Conservation (phyloP, 2,888 invertebrate species). For the Chelonus formosanus region DNA sequence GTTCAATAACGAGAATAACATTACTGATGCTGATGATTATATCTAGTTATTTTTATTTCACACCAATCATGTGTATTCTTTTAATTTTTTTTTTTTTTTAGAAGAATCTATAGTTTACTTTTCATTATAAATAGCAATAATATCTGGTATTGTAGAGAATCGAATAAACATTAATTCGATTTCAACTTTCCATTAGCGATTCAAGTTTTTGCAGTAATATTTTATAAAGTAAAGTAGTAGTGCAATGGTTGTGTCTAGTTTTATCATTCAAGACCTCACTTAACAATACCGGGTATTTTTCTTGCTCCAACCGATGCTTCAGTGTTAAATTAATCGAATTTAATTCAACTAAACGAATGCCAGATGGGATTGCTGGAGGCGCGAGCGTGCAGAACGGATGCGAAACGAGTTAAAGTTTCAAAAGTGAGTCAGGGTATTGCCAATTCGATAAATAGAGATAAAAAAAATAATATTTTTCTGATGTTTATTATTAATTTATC, state of each 20-base stretch:
- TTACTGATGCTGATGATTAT: too few relatives aligned
- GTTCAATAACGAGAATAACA: too few relatives aligned
- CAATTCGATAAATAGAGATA: slow-evolving; percentile 14
- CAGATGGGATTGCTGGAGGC: slow-evolving; percentile 32
- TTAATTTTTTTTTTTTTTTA: too few relatives aligned
- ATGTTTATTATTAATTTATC: neutral
- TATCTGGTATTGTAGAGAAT: neutral
- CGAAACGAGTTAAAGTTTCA: slow-evolving; percentile 31
- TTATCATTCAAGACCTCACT: slow-evolving; percentile 25
- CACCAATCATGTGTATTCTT: too few relatives aligned
- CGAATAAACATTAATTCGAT: neutral
- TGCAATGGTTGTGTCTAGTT: slow-evolving; percentile 12
- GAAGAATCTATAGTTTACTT: neutral
- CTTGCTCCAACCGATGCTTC: slow-evolving; percentile 22
- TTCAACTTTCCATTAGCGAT: neutral
- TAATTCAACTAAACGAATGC: slow-evolving; percentile 35
- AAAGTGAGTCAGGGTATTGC: slow-evolving; percentile 20
- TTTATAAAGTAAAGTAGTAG: neutral
- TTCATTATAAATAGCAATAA: neutral
- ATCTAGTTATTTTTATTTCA: too few relatives aligned
- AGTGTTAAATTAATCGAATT: slow-evolving; percentile 36
- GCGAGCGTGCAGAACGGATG: slow-evolving; percentile 33
- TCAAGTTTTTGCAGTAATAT: too few relatives aligned
- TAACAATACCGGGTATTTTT: slow-evolving; percentile 24
- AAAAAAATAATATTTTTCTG: neutral